phyloP scores from a whole-genome alignment of 2,888 invertebrate species.

The Catocala fraxini region DNA sequence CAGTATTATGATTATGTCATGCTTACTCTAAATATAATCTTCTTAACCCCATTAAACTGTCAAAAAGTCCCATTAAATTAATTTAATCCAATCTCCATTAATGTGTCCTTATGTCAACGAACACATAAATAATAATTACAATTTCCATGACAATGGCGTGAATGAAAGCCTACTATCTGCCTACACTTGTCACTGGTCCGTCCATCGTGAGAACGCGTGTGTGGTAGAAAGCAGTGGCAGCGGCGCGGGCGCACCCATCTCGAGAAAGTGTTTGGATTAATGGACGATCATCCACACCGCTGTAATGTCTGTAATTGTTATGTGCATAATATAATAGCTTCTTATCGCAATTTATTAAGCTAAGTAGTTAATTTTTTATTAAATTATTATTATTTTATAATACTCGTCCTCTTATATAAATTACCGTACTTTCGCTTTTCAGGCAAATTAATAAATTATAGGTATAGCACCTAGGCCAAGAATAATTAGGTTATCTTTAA shows the following conservation, averaged over 20 bases:
- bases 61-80: not conserved
- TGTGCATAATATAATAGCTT: slow-evolving; percentile 36
- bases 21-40: too few species aligned
- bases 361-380: too few species aligned
- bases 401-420: too few species aligned
- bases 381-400: too few species aligned
- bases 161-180: not conserved
- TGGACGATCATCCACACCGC: slow-evolving; percentile 30
- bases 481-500: too few species aligned
- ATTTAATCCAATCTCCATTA: not conserved
- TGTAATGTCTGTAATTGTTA: slow-evolving; percentile 23
- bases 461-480: too few species aligned
- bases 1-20: too few species aligned
- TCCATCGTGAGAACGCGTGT: slow-evolving; percentile 29
- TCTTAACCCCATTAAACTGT: too few species aligned
- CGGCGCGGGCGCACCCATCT: slow-evolving; percentile 35
- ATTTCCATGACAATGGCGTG: not conserved
- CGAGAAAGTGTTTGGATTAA: slow-evolving; percentile 40
- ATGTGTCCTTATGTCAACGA: not conserved
- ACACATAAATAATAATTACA: not conserved
- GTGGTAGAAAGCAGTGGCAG: slow-evolving; percentile 11
- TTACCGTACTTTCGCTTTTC: too few species aligned
- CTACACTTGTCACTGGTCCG: not conserved
- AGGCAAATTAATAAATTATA: too few species aligned
- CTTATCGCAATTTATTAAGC: not conserved